Base-by-base conservation (phyloP, 2,797 vertebrate genomes). In the Malurus leucopterus region DNA sequence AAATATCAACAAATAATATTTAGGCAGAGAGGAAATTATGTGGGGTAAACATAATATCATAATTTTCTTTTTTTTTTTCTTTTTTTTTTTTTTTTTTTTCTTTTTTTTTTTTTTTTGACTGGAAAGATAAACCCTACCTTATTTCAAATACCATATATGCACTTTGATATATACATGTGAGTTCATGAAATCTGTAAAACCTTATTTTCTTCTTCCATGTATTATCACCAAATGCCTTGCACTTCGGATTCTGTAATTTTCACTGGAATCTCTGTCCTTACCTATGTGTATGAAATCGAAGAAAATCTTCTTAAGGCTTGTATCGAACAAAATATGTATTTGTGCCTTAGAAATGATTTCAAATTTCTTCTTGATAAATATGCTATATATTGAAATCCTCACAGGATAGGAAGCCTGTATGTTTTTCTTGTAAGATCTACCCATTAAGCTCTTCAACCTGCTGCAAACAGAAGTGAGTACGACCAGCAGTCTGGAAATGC, bases 161-260 rank as follows among this genome's bases (percentile, higher is more conserved):
- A 26, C 11, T 86, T 68, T 59, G 38, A 38, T 27, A 32, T n/a
- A 59, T 9, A 15, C 12, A 20, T 43, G 8, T 40, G 5, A 19
- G 16, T 17, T 55, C 16, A 69, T 17, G 6, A 51, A 73, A 19
- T 53, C 13, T 26, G 7, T 15, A 50, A 71, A 46, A 15, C 5
- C 3, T 44, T 29, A 1, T 47, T 57, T 79, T 50, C 18, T 43
- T 17, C 11, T 64, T 38, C 49, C 47, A 0, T 22, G 0, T 18
- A 4, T 68, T 69, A 50, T 38, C 15, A 55, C 15, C 27, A 59
- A 27, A 30, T 34, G 5, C 30, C 7, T 81, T 77, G 11, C 9
- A 24, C 11, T 55, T 88, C 40, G 40, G 21, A 44, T n/a, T 51
- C 15, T 7, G 1, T 15, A 41, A 50, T 34, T 79, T 78, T 58